Base-by-base conservation (phyloP, 2,113 vertebrate genomes). In the Lanius ludovicianus region DNA sequence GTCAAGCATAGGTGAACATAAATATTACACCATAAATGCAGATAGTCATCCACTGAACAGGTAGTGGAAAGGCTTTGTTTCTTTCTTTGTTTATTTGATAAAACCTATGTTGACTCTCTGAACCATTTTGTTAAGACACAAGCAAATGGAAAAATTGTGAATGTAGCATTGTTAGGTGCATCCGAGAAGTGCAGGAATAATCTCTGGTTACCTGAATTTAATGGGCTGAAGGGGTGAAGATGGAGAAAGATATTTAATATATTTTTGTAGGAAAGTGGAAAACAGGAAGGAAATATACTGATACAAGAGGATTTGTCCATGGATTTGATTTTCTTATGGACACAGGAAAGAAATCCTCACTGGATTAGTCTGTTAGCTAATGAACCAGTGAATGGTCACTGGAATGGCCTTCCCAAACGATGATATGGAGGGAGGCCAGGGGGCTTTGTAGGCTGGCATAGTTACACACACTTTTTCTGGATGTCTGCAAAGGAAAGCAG, bases 21-120 rank as follows among this genome's bases (percentile, higher is more conserved):
- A 95, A 89, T 69, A 82, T 44, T 90, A 89, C 91, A 52, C 59
- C 53, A 71, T 93, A 95, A 95, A 93, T 89, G 68, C 57, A 79
- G 35, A 23, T 78, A 81, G 74, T 86, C 69, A 88, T 84, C 59
- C 22, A 17, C 35, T 90, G 90, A 88, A 63, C 33, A 87, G 64
- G 15, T 13, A 35, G 53, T 53, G 56, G 15, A 55, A 89, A 89
- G 28, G 39, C 19, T 80, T 57, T 15, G 35, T 65, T 64, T 92
- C 80, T 89, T 94, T 87, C 27, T 86, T 93, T 46, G 14, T 89
- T 97, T 35, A n/a, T n/a, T 70, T 68, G 56, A 71, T 63, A 50
- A 89, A 77, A 96, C 11, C 62, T 83, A 28, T 84, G 65, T 70
- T 95, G 78, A 53, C 67, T 63, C 37, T 28, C 46, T 74, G 82